Percentiles rank a stretch among this genome's conserved stretches.
Conservation (phyloP, 2,113 vertebrate genomes). For the Argyrosomus japonicus region DNA sequence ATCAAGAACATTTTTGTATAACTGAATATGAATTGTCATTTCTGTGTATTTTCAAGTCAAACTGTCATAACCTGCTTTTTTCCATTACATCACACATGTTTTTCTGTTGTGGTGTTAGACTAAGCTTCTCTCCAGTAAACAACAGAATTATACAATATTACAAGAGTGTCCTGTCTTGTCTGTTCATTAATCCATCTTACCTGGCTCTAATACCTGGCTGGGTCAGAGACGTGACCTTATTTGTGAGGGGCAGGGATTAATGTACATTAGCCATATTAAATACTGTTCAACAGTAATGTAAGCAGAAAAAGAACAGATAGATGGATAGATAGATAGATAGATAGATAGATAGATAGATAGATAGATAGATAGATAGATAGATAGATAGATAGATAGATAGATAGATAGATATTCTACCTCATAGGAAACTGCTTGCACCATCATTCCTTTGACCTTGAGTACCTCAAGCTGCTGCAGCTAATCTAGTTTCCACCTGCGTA, state of each 20-base stretch:
- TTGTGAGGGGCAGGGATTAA: conserved; percentile 60
- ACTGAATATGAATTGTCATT: background rate
- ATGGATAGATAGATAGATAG: conserved; percentile 37
- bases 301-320: background rate
- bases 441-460: conserved; percentile 60
- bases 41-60: background rate
- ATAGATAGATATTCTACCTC: conserved; percentile 19
- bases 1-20: background rate
- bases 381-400: conserved; percentile 37
- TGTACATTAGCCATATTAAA: conserved; percentile 36
- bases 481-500: conserved; percentile 55
- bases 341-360: conserved; percentile 19
- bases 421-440: background rate
- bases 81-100: background rate
- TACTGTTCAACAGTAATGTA: conserved; percentile 11
- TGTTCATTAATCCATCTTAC: conserved; percentile 73
- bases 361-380: conserved; percentile 8
- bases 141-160: conserved; percentile 58
- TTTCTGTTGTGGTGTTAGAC: conserved; percentile 43
- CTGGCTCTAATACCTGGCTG: conserved; percentile 66
- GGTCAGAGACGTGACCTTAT: conserved; percentile 52
- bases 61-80: background rate
- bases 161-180: conserved; percentile 56
- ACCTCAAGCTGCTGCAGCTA: conserved; percentile 52
- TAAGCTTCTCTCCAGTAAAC: conserved; percentile 72